phyloP scores from a whole-genome alignment of 2,113 vertebrate species.

The Speoplatyrhinus poulsoni region DNA sequence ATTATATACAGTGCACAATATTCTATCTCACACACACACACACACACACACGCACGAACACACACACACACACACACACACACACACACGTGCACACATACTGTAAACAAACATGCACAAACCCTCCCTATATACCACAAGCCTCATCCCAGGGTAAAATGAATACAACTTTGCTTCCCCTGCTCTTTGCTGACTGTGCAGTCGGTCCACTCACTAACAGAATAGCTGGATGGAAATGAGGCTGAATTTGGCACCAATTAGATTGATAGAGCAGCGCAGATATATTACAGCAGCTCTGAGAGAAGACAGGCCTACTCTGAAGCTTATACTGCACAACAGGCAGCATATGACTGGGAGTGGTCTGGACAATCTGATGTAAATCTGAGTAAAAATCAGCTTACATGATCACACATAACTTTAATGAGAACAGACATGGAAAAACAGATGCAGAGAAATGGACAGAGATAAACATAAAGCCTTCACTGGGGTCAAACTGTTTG shows the following conservation, averaged over 20 bases:
- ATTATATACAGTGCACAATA: too few relatives aligned
- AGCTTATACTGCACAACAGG: too few relatives aligned
- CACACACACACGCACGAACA: not conserved
- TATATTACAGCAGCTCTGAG: constrained; percentile 40
- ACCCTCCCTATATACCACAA: not conserved
- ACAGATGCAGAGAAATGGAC: too few relatives aligned
- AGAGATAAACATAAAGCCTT: too few relatives aligned
- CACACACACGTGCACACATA: not conserved
- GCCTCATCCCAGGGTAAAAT: constrained; percentile 31
- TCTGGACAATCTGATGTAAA: too few relatives aligned
- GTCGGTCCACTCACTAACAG: constrained; percentile 40
- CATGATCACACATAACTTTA: too few relatives aligned
- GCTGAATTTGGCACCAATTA: constrained; percentile 48
- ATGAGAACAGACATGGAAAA: too few relatives aligned
- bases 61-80: not conserved
- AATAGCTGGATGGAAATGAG: constrained; percentile 44
- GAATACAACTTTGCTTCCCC: constrained; percentile 21
- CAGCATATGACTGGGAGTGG: too few relatives aligned
- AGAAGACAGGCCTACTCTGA: constrained; percentile 6
- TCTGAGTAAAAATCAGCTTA: too few relatives aligned
- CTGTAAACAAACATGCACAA: not conserved
- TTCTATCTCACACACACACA: too few relatives aligned
- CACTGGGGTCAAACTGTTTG: too few relatives aligned
- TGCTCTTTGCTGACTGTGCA: constrained; percentile 55
- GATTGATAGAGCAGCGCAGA: constrained; percentile 45